Base-by-base conservation (phyloP, 2,797 vertebrate species). In the Clarias pachynema region DNA sequence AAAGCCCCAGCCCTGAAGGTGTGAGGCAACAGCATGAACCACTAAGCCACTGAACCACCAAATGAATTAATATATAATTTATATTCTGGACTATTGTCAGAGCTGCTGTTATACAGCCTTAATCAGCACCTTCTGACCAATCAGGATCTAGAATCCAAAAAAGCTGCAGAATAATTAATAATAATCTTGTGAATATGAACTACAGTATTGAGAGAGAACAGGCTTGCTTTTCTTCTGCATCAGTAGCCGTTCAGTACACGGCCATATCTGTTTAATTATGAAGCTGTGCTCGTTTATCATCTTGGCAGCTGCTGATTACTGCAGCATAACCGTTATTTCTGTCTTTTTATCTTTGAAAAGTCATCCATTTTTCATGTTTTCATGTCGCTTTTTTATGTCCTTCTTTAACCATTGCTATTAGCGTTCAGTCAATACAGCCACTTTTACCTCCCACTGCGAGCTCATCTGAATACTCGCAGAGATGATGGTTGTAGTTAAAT, bases 191-290 rank as follows among this genome's bases (percentile, higher is more conserved):
- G 40, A 9, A 18, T 80, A 31, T 81, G 18, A 81, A 68, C 14
- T 44, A 9, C 15, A 80, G 40, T 26, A 12, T 9, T 31, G 79
- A 4, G 63, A 31, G 40, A 14, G 63, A 81, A 81, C 63, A 68
- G 63, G 4, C 1, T 26, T 8, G 79, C 63, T 22, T 81, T 66
- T 56, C 40, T 56, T 81, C 62, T 81, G 40, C 37, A 65, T 18
- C 59, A 49, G 34, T 44, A 37, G 31, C 14, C 34, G 3, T 66
- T 66, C 79, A 29, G 26, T 68, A 44, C 37, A 26, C 24, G 4
- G 34, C 24, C 24, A 20, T 65, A 81, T 81, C 79, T 31, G 79
- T 68, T 31, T 81, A 68, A 81, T 81, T 81, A 81, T 81, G 66
- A 60, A 70, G 66, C 53, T 18, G 8, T 9, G 34, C 49, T 82